Base-by-base conservation (phyloP, 2,888 invertebrate species). In the Spicauda simplicius region DNA sequence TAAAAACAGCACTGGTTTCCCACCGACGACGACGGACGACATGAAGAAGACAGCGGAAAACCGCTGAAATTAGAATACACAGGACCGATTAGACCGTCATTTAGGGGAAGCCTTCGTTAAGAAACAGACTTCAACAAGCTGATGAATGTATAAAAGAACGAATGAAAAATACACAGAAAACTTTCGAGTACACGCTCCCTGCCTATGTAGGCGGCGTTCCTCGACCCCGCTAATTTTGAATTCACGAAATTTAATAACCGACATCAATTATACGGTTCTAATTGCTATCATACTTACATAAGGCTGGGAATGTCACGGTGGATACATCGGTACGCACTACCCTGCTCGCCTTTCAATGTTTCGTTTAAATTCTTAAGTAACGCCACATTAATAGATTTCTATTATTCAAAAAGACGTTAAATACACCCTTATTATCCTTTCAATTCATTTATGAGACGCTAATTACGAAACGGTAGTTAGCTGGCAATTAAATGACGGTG, bases 401-500 rank as follows among this genome's bases (percentile, higher is more conserved):
- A 84, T 87, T 83, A 86, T 85, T 86, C 80, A 80, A 76, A 12
- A 80, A 80, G 77, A 78, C 77, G 78, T 74, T 77, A 77, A 74
- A 79, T 82, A 82, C 80, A 77, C 81, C 77, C 80, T 87, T 76
- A 91, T 90, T 90, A 90, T 88, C 84, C 80, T 86, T 87, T 87
- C 85, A 83, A 83, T 83, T 84, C 86, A 80, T 88, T 87, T 84
- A 83, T 80, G 81, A 84, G 79, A 85, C 83, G 81, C 84, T 90
- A 90, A 91, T 91, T 89, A 89, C 80, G 80, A 81, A 83, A 88
- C 83, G 76, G 85, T 83, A 81, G 85, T 83, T 83, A 80, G 85
- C 82, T 80, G 85, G 82, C 83, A 88, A 90, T 91, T 90, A 90
- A 87, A 84, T 84, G 85, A 80, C 80, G 83, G 88, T 92, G 91